Percentiles rank a stretch among this genome's conserved stretches.
phyloP scores from a whole-genome alignment of 2,113 vertebrate genomes.

The Dasyornis broadbenti region DNA sequence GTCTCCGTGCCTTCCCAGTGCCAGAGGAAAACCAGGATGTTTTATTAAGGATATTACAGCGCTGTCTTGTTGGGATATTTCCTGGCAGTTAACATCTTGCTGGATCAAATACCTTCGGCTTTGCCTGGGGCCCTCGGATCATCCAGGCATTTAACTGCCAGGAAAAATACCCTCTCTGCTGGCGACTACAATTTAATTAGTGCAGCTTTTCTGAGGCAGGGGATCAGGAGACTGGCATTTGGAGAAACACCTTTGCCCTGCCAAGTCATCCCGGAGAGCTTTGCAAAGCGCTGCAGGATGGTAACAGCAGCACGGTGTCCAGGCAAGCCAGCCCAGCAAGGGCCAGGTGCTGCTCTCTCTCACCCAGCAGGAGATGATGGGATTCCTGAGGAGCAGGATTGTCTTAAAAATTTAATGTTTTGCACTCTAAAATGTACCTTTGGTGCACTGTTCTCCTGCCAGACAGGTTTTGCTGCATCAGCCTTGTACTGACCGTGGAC shows the following conservation, averaged over 20 bases:
- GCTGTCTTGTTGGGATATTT: neutral
- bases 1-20: neutral
- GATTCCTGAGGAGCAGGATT: neutral
- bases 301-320: fast-evolving
- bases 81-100: slow-evolving; percentile 24
- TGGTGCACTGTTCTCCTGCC: neutral
- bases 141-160: slow-evolving; percentile 9
- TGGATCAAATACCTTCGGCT: slow-evolving; percentile 10
- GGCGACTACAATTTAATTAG: neutral
- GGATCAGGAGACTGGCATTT: neutral
- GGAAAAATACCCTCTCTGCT: neutral
- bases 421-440: neutral
- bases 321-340: neutral
- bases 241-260: slow-evolving; percentile 6
- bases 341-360: neutral
- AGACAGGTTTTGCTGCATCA: neutral
- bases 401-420: neutral
- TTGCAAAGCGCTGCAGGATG: neutral
- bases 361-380: neutral
- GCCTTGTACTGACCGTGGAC: neutral
- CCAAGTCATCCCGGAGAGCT: neutral
- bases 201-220: neutral
- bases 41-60: neutral
- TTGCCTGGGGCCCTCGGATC: neutral
- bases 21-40: neutral